phyloP scores from a whole-genome alignment of 2,888 invertebrate genomes.

The Blera fallax region DNA sequence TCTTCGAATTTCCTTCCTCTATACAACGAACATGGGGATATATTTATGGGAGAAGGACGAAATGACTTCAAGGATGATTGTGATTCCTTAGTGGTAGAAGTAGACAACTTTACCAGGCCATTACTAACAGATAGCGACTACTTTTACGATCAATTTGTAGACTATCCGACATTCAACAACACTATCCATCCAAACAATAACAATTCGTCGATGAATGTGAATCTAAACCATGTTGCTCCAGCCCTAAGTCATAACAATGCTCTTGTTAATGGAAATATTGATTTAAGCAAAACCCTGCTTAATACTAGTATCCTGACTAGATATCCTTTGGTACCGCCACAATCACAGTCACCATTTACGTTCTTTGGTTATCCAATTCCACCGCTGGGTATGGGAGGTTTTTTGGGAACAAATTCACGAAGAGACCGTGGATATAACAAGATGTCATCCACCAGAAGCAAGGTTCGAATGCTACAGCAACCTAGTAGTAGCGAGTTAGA shows the following conservation, averaged over 20 bases:
- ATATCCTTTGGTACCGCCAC: slow-evolving; percentile 72
- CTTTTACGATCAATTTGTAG: slow-evolving; percentile 91
- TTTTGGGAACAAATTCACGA: slow-evolving; percentile 82
- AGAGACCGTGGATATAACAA: slow-evolving; percentile 80
- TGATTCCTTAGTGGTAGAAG: slow-evolving; percentile 78
- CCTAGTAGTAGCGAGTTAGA: slow-evolving; percentile 80
- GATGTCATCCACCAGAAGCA: slow-evolving; percentile 76
- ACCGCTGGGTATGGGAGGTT: slow-evolving; percentile 86
- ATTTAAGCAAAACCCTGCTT: slow-evolving; percentile 80
- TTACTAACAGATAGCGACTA: slow-evolving; percentile 90
- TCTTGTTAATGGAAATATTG: slow-evolving; percentile 84
- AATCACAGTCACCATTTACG: slow-evolving; percentile 85
- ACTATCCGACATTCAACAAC: slow-evolving; percentile 88
- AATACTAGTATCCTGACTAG: slow-evolving; percentile 81
- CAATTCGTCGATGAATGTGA: slow-evolving; percentile 65
- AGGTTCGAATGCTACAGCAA: slow-evolving; percentile 80
- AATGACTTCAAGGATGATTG: slow-evolving; percentile 83
- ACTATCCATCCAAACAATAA: slow-evolving; percentile 75
- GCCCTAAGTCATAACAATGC: slow-evolving; percentile 80
- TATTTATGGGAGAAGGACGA: slow-evolving; percentile 84
- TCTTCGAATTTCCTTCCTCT: slow-evolving; percentile 83
- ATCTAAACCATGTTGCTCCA: slow-evolving; percentile 82
- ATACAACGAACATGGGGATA: slow-evolving; percentile 87
- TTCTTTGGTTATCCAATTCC: slow-evolving; percentile 93
- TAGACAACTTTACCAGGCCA: slow-evolving; percentile 84